Conservation (phyloP, 2,888 invertebrate species). For the Azorinus chamasolen region DNA sequence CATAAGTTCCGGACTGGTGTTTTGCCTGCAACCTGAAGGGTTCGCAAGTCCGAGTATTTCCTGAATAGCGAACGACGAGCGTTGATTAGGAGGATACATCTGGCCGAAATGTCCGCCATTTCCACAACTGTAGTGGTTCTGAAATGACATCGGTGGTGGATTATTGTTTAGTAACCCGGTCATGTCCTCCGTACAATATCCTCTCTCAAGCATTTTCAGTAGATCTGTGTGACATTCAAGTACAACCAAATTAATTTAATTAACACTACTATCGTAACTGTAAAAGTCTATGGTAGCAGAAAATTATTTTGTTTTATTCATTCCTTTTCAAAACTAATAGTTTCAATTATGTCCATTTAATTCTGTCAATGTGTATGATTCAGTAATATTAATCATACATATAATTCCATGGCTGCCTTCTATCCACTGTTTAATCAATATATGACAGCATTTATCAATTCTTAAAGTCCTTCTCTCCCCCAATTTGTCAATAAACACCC, state of each 20-base stretch:
- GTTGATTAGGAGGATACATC: constrained; percentile 87
- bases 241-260: no score
- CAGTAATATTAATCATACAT: no score
- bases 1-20: constrained; percentile 72
- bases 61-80: constrained; percentile 95
- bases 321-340: no score
- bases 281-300: no score
- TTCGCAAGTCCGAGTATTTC: constrained; percentile 91
- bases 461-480: constrained; percentile 37
- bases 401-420: no score
- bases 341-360: no score
- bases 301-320: no score
- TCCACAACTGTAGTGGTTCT: constrained; percentile 61
- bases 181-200: constrained; percentile 62
- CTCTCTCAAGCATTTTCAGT: constrained; percentile 54
- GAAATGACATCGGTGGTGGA: constrained; percentile 67
- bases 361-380: no score
- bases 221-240: constrained; percentile 34
- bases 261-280: not conserved
- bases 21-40: constrained; percentile 77
- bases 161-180: constrained; percentile 59
- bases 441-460: not conserved
- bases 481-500: constrained; percentile 54
- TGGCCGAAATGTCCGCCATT: constrained; percentile 72
- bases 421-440: no score